Base-by-base conservation (phyloP, 2,113 vertebrate species). In the Chauna torquata region DNA sequence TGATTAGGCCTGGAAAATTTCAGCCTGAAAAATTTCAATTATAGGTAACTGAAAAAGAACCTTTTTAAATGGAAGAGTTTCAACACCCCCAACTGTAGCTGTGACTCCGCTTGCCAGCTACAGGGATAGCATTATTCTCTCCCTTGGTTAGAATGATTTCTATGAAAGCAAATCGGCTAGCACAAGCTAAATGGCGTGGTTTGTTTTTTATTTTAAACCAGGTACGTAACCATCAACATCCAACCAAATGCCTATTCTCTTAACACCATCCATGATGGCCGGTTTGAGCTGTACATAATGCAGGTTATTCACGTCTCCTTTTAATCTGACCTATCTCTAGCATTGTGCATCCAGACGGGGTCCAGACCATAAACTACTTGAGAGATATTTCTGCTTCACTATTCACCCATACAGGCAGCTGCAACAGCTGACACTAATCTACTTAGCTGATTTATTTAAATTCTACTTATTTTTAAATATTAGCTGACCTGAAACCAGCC, bases 1-100 rank as follows among this genome's bases (percentile, higher is more conserved):
- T 91, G 92, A 92, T 96, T 91, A 96, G 69, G 79, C 86, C 85
- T 84, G 82, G 88, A 91, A 94, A 94, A 91, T 96, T 94, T 96
- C 91, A 92, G 72, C 79, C 91, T 96, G 87, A 86, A 94, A 94
- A 92, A 58, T 94, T 94, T 96, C 91, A 91, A 82, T 96, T 92
- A 93, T 74, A 91, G 92, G 90, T 94, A 95, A 88, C 84, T 68
- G 81, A 40, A 82, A 92, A 90, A 85, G 52, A 65, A 71, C 47
- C 69, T 71, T 94, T 93, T 38, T 42, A 94, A 94, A 65, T 85
- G 57, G 69, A 82, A 72, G 80, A 89, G n/a, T 78, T 96, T 90
- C 28, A 69, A 42, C 40, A 52, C 34, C 57, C 47, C 76, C 40
- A 82, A 30, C 69, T 14, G 4, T 66, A 78, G 64, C 82, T 82